These are phyloP conservation scores for Enteromius paludinosus DNA, from an alignment of 2,797 vertebrate genomes.

Conservation along the genomic window DNA sequence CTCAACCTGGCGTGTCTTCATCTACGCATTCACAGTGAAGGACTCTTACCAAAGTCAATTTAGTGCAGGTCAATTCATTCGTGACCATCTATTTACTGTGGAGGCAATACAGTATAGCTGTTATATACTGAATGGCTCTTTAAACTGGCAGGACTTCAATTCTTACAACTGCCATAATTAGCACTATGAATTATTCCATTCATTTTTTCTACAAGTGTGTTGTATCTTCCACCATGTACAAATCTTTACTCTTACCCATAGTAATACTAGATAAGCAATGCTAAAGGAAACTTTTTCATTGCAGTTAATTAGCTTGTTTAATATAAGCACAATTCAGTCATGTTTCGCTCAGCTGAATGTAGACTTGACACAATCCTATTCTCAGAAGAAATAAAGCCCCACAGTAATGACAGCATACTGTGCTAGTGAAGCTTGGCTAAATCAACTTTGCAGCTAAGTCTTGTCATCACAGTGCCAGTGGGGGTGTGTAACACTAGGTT, in stretches of 20 bases:
- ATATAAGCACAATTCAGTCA: slow-evolving; percentile 45
- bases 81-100: neutral
- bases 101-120: neutral
- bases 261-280: slow-evolving; percentile 14
- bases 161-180: neutral
- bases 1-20: neutral
- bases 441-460: slow-evolving; percentile 26
- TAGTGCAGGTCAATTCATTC: neutral
- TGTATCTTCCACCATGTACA: neutral
- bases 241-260: neutral
- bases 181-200: neutral
- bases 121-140: neutral
- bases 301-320: slow-evolving; percentile 64
- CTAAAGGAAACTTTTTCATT: slow-evolving; percentile 48
- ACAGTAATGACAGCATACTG: neutral
- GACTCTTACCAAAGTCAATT: neutral
- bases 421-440: slow-evolving; percentile 26
- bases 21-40: neutral
- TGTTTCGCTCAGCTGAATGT: neutral
- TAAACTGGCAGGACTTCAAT: neutral
- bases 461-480: slow-evolving; percentile 7
- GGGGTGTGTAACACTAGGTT: neutral
- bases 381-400: neutral
- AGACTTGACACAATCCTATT: neutral
- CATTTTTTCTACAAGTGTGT: neutral